Percentiles rank a stretch among this genome's conserved stretches.
phyloP scores from a whole-genome alignment of 2,888 invertebrate species.

The Ischnus inquisitorius region DNA sequence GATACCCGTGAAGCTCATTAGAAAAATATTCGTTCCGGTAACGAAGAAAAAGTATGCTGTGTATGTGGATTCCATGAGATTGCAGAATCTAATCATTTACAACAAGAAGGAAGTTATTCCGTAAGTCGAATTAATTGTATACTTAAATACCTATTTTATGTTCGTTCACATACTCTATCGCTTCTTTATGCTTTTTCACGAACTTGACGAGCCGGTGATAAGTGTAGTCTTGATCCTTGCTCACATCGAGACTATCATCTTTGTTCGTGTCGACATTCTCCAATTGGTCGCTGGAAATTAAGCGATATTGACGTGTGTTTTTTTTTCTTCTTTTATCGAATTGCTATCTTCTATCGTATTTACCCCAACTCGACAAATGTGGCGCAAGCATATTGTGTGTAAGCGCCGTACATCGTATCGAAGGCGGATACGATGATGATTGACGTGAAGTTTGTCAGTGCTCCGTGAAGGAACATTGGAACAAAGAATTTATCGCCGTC shows the following conservation, averaged over 20 bases:
- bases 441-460: slow-evolving; percentile 25
- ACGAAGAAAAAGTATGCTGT: slow-evolving; percentile 43
- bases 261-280: slow-evolving; percentile 1
- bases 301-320: neutral
- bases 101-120: neutral
- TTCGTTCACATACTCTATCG: slow-evolving; percentile 48
- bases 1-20: slow-evolving; percentile 61
- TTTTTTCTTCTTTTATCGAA: neutral
- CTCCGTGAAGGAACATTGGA: slow-evolving; percentile 48
- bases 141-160: neutral
- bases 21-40: slow-evolving; percentile 53
- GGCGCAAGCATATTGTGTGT: slow-evolving; percentile 54
- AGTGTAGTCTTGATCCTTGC: slow-evolving; percentile 20
- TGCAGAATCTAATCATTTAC: slow-evolving; percentile 38
- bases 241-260: slow-evolving; percentile 8
- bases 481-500: slow-evolving; percentile 47
- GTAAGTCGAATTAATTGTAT: neutral
- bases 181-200: slow-evolving; percentile 51
- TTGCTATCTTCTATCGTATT: neutral
- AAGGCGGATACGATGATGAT: slow-evolving; percentile 41
- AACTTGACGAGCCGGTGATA: slow-evolving; percentile 48
- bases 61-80: slow-evolving; percentile 59
- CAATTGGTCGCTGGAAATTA: slow-evolving; percentile 42
- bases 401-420: slow-evolving; percentile 56
- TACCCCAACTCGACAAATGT: slow-evolving; percentile 56